Evolutionary conservation across 92 coral and sea anemone species (phyloP).

Genomic region (Heliopora coerulea): DNA sequence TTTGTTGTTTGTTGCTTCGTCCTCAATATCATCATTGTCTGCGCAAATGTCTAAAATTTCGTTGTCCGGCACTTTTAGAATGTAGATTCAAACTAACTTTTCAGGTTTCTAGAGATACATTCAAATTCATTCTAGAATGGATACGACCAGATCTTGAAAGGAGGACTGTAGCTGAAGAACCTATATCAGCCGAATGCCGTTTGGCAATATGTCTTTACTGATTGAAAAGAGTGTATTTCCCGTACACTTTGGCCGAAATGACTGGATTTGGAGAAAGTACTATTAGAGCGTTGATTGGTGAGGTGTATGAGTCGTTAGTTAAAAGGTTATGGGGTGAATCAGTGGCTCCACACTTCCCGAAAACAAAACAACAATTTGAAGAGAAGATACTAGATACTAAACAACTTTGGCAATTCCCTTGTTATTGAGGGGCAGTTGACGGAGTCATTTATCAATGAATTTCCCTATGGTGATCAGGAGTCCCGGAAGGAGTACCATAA

Average conservation of each 20-base stretch:
- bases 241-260: background rate
- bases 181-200: background rate
- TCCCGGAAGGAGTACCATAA: no score
- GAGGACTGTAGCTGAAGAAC: background rate
- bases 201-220: background rate
- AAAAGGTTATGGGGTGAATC: background rate
- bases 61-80: background rate
- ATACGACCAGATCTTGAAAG: background rate
- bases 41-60: background rate
- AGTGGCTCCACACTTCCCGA: background rate
- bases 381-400: no score
- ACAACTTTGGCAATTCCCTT: no score
- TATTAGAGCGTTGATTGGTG: background rate
- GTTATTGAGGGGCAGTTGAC: no score
- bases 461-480: no score
- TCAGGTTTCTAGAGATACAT: background rate
- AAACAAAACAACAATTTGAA: no score
- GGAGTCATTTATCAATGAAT: no score
- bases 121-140: background rate
- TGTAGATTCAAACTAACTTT: conserved; percentile 2
- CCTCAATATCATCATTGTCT: background rate
- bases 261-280: background rate
- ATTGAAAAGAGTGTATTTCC: background rate
- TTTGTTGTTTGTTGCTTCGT: background rate
- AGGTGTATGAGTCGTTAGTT: background rate